Conservation (phyloP, 2,888 invertebrate species). For the Mythimna ferrago region DNA sequence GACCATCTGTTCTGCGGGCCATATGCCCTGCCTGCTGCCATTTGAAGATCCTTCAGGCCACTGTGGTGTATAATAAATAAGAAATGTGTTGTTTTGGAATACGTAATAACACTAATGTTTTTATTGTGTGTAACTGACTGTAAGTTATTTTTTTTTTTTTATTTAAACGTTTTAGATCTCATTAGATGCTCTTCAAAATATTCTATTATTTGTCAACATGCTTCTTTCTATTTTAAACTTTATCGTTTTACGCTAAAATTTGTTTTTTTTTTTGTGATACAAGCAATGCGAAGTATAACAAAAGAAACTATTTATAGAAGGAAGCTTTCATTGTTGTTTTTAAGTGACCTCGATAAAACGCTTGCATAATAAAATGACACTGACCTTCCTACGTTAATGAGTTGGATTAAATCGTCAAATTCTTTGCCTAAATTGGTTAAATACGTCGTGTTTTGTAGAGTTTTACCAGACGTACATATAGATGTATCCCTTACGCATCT, state of each 20-base stretch:
- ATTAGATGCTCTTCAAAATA: not conserved
- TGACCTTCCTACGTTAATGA: constrained; percentile 30
- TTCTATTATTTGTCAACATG: not conserved
- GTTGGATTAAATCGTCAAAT: not conserved
- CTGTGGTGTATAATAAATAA: too few species aligned
- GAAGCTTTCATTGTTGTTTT: constrained; percentile 44
- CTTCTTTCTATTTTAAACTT: not conserved
- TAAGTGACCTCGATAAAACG: constrained; percentile 28
- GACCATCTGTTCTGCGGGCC: too few species aligned
- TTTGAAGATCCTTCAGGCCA: too few species aligned
- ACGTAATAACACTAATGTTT: too few species aligned
- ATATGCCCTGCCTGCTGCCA: too few species aligned
- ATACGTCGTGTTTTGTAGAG: not conserved
- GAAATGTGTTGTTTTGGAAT: too few species aligned
- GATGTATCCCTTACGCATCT: too few species aligned
- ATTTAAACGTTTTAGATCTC: not conserved
- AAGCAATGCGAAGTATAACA: constrained; percentile 17
- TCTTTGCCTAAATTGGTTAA: not conserved
- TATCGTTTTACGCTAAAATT: not conserved
- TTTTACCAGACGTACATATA: not conserved
- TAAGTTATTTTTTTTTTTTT: too few species aligned
- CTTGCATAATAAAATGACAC: constrained; percentile 24
- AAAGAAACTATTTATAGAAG: constrained; percentile 19
- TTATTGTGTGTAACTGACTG: too few species aligned
- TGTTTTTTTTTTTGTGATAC: not conserved